Percentiles rank a stretch among this genome's conserved stretches.
phyloP scores from a whole-genome alignment of 1,140 invertebrate species.

The Bathynomus jamesi region DNA sequence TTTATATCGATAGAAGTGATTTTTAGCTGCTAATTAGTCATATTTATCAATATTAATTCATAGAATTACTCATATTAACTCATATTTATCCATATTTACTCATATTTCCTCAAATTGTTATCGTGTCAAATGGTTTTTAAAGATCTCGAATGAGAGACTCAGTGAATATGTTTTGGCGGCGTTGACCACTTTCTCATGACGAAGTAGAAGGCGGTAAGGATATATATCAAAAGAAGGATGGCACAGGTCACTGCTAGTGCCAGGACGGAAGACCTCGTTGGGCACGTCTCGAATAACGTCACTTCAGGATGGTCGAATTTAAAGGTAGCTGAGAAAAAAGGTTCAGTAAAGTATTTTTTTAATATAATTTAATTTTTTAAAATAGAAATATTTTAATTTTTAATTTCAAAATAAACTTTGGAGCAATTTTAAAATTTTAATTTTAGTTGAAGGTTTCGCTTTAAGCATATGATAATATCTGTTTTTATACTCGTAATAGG shows the following conservation, averaged over 20 bases:
- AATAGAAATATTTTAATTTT: too few species aligned
- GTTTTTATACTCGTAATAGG: neutral
- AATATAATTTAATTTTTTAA: too few species aligned
- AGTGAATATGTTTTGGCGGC: constrained; percentile 53
- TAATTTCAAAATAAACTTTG: too few species aligned
- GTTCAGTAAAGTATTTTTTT: neutral
- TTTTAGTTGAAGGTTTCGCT: too few species aligned
- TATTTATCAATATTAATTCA: neutral
- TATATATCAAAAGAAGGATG: constrained; percentile 78
- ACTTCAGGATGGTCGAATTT: constrained; percentile 25
- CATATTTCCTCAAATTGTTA: neutral
- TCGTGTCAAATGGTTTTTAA: neutral
- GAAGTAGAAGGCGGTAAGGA: constrained; percentile 78
- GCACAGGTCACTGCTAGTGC: constrained; percentile 81
- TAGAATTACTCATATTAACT: too few species aligned
- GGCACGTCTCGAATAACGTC: constrained; percentile 50
- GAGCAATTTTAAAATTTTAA: too few species aligned
- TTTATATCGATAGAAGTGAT: too few species aligned
- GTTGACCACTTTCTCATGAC: constrained; percentile 84
- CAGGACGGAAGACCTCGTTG: constrained; percentile 79
- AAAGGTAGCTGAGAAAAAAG: constrained; percentile 14
- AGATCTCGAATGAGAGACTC: neutral
- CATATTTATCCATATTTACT: neutral
- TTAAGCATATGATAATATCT: neutral
- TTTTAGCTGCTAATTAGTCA: too few species aligned